Evolutionary conservation across 92 coral and sea anemone genomes (phyloP).

Genomic region (Anthopleura xanthogrammica): DNA sequence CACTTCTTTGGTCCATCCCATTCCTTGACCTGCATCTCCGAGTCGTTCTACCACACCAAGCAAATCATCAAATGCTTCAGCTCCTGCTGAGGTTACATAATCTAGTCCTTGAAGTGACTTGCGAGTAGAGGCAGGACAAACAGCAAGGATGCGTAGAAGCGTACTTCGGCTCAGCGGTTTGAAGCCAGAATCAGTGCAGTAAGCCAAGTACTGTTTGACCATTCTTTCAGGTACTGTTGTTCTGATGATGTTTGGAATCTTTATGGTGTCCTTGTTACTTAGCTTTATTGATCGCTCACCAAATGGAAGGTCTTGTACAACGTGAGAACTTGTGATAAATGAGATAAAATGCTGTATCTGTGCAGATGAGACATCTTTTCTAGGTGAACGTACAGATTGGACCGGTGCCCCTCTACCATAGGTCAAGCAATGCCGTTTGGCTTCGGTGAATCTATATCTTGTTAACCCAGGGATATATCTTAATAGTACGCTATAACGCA

Average conservation of each 20-base stretch:
- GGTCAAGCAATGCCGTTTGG: slow-evolving; percentile 66
- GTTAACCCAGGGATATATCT: slow-evolving; percentile 67
- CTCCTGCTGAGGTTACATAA: slow-evolving; percentile 42
- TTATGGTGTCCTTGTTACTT: slow-evolving; percentile 34
- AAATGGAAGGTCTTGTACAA: slow-evolving; percentile 52
- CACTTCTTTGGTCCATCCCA: slow-evolving; percentile 55
- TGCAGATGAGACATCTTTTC: slow-evolving; percentile 33
- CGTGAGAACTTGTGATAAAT: slow-evolving; percentile 48
- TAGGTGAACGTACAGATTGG: slow-evolving; percentile 33
- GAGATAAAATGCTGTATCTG: slow-evolving; percentile 44
- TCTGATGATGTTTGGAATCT: slow-evolving; percentile 44
- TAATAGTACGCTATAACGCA: slow-evolving; percentile 43
- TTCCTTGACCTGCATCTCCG: slow-evolving; percentile 41
- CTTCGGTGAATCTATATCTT: slow-evolving; percentile 68
- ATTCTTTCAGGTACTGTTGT: slow-evolving; percentile 48
- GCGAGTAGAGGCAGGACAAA: slow-evolving; percentile 44
- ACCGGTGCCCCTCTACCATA: slow-evolving; percentile 77
- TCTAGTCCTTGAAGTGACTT: slow-evolving; percentile 39
- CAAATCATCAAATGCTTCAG: slow-evolving; percentile 47
- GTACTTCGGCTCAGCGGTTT: slow-evolving; percentile 49
- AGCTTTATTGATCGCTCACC: slow-evolving; percentile 44
- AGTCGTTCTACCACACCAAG: slow-evolving; percentile 37
- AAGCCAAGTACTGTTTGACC: slow-evolving; percentile 39
- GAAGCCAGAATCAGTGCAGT: slow-evolving; percentile 28
- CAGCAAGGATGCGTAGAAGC: slow-evolving; percentile 45